These are phyloP conservation scores for Orgyia antiqua DNA, from an alignment of 2,888 invertebrate genomes.

Conservation along the genomic window DNA sequence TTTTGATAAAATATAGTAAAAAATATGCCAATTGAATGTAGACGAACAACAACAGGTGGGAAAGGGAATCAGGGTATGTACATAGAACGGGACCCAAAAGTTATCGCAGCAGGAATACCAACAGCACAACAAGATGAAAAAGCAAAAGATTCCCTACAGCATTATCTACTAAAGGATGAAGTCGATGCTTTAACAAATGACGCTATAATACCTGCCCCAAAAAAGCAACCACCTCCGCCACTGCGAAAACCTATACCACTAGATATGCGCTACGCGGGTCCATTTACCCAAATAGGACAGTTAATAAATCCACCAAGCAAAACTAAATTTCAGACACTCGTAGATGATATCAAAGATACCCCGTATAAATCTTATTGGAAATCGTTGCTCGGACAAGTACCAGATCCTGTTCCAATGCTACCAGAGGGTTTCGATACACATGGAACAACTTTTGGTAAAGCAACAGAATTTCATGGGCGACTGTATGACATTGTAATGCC, in stretches of 20 bases:
- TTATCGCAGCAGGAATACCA: slow-evolving; percentile 60
- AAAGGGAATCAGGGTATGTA: slow-evolving; percentile 61
- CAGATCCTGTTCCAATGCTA: slow-evolving; percentile 55
- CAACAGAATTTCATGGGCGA: slow-evolving; percentile 36
- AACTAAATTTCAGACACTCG: slow-evolving; percentile 54
- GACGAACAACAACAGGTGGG: slow-evolving; percentile 50
- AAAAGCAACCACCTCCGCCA: slow-evolving; percentile 42
- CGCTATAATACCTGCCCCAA: slow-evolving; percentile 45
- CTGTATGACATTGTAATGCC: slow-evolving; percentile 63
- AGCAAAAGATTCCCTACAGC: slow-evolving; percentile 41
- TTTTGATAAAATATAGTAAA: background rate
- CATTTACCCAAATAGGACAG: slow-evolving; percentile 33
- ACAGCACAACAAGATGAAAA: slow-evolving; percentile 44
- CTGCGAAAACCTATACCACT: slow-evolving; percentile 41
- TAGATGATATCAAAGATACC: slow-evolving; percentile 55
- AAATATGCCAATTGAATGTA: slow-evolving; percentile 49
- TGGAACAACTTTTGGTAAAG: slow-evolving; percentile 53
- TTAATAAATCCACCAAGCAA: slow-evolving; percentile 47
- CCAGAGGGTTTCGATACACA: slow-evolving; percentile 50
- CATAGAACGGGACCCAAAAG: slow-evolving; percentile 49
- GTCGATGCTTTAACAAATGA: slow-evolving; percentile 55
- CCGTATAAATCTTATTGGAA: slow-evolving; percentile 59
- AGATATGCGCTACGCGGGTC: slow-evolving; percentile 48
- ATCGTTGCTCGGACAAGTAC: slow-evolving; percentile 38
- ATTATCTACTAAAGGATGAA: slow-evolving; percentile 58